Conservation (phyloP, 2,113 vertebrate species). For the Desmodus rotundus region DNA sequence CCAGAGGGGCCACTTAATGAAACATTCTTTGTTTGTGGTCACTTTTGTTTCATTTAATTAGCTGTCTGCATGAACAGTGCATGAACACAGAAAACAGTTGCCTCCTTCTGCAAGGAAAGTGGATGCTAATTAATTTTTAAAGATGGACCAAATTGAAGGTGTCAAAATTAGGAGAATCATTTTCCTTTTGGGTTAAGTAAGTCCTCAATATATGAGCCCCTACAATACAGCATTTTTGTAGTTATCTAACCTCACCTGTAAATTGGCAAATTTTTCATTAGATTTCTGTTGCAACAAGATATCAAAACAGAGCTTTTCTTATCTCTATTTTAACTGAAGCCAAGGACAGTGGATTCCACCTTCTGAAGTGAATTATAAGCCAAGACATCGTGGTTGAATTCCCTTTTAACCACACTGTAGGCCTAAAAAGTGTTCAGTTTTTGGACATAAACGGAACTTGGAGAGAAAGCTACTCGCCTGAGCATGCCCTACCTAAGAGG, state of each 20-base stretch:
- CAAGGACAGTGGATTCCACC: not conserved
- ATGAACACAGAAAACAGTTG: not conserved
- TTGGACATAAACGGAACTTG: not conserved
- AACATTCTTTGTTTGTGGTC: constrained; percentile 22
- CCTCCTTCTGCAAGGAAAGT: not conserved
- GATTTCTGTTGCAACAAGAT: not conserved
- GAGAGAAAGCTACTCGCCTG: not conserved
- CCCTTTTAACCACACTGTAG: not conserved
- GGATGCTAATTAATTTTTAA: not conserved
- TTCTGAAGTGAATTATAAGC: not conserved
- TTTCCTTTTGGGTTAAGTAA: not conserved
- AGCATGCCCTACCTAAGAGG: not conserved
- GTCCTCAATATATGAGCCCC: not conserved
- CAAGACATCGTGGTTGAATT: not conserved
- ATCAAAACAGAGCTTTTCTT: not conserved
- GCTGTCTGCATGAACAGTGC: not conserved
- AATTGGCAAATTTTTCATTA: not conserved
- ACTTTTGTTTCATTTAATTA: constrained; percentile 47
- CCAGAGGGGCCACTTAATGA: constrained; percentile 23
- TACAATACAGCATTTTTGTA: not conserved
- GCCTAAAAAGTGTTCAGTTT: not conserved
- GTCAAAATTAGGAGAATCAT: not conserved
- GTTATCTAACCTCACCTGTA: not conserved
- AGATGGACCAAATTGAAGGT: not conserved
- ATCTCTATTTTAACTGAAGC: not conserved